Base-by-base conservation (phyloP, 1,140 invertebrate genomes). In the Hetaerina americana region DNA sequence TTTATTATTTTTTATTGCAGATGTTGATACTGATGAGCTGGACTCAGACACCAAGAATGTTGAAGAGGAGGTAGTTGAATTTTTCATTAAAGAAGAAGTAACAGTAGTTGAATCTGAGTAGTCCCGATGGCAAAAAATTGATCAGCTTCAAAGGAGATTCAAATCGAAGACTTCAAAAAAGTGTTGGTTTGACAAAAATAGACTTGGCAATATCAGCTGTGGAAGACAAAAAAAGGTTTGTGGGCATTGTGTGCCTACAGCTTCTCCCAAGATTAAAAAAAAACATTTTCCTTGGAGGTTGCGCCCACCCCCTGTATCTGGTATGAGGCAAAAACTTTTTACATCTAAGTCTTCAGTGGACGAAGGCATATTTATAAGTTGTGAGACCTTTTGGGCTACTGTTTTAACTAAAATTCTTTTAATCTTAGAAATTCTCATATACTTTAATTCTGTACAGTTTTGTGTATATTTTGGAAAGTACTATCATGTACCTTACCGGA, bases 31-130 rank as follows among this genome's bases (percentile, higher is more conserved):
- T 8, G 95, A 98, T 82, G 90, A 91, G 79, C 82, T 96, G 74
- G 91, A 92, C 79, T 90, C 88, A 66, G 90, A 96, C 77, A 87
- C 88, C 31, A 89, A 90, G 75, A 95, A 96, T 78, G 88, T 96
- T 76, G 94, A 96, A 79, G 95, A 98, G 80, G 96, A 98, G 86
- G 86, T 92, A 78, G 90, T 98, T 77, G 96, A 98, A 90, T 97
- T 98, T 89, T 93, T 98, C 84, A 88, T 98, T 78, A 97, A 97
- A 86, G 95, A 97, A 85, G 96, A 98, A 87, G 87, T 88, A 75
- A 92, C 89, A 24, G 82, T 91, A 73, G 83, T 96, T 77, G 90
- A 92, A 74, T 84, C n/a, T n/a, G n/a, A n/a, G n/a, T n/a, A n/a
- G n/a, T n/a, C n/a, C n/a, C n/a, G n/a, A n/a, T n/a, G n/a, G n/a